Evolutionary conservation across 2,888 invertebrate species (phyloP).

Genomic region (Dysmachus trigonus): DNA sequence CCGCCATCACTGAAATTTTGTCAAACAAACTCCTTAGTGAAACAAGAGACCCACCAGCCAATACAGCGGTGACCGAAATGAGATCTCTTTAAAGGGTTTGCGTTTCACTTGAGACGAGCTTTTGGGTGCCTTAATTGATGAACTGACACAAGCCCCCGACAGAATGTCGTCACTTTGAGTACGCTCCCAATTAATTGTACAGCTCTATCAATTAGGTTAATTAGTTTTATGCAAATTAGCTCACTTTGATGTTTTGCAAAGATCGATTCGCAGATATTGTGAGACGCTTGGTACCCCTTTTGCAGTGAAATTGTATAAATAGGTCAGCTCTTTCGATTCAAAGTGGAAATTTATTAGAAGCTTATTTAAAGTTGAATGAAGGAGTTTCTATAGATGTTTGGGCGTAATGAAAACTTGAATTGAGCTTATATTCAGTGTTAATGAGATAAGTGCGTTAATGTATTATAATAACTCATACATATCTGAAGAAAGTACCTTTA

Average conservation of each 20-base stretch:
- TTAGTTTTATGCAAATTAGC: slow-evolving; percentile 40
- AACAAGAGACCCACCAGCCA: background rate
- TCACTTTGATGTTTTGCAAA: slow-evolving; percentile 28
- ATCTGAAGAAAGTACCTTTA: background rate
- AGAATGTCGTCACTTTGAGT: background rate
- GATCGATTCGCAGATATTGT: slow-evolving; percentile 6
- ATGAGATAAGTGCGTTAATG: background rate
- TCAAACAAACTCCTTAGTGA: background rate
- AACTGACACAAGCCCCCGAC: slow-evolving; percentile 9
- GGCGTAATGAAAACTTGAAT: background rate
- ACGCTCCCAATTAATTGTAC: slow-evolving; percentile 29
- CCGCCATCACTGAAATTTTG: background rate
- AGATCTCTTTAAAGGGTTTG: slow-evolving; percentile 22
- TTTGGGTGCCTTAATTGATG: background rate
- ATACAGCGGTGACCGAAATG: background rate
- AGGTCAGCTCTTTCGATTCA: background rate
- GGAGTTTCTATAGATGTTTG: background rate
- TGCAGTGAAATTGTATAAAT: background rate
- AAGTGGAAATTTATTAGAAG: background rate
- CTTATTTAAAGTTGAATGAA: background rate
- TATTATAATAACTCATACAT: no score
- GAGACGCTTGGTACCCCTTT: background rate
- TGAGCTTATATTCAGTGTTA: background rate
- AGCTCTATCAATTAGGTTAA: slow-evolving; percentile 39
- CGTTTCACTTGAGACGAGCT: background rate